phyloP scores from a whole-genome alignment of 2,888 invertebrate genomes.

The Hirtodrosophila cameraria region DNA sequence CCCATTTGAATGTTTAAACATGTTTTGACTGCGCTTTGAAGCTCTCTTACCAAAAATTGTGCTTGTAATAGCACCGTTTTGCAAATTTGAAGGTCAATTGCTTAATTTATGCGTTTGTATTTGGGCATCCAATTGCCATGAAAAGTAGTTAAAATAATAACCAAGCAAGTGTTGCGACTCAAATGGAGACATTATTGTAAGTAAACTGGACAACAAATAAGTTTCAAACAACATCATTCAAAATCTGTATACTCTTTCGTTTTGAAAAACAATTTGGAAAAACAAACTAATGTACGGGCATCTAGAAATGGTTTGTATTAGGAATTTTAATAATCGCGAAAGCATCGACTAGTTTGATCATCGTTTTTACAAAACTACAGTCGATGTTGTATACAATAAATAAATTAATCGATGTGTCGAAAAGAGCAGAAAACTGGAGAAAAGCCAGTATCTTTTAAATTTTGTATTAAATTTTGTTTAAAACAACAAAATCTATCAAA shows the following conservation, averaged over 20 bases:
- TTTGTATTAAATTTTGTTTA: too few species aligned
- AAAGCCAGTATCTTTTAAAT: too few species aligned
- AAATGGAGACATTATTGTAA: slow-evolving; percentile 25
- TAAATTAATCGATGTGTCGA: too few species aligned
- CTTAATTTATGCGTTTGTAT: slow-evolving; percentile 34
- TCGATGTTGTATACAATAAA: too few species aligned
- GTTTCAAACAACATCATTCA: background rate
- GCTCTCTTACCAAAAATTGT: slow-evolving; percentile 21
- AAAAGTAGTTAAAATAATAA: slow-evolving; percentile 38
- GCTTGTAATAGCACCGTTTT: slow-evolving; percentile 28
- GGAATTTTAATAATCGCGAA: background rate
- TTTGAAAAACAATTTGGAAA: background rate
- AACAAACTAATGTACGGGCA: too few species aligned
- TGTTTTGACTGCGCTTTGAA: slow-evolving; percentile 3
- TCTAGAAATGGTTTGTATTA: background rate
- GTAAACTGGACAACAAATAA: background rate
- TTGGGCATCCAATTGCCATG: slow-evolving; percentile 26
- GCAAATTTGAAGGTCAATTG: slow-evolving; percentile 47
- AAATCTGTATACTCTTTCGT: background rate
- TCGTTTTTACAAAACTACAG: too few species aligned
- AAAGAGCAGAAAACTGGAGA: too few species aligned
- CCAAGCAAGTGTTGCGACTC: slow-evolving; percentile 16
- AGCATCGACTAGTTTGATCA: too few species aligned
- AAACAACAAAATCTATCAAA: too few species aligned
- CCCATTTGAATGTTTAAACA: background rate